A percentile compares a stretch with the other conserved stretches of the same genome.
These are phyloP conservation scores for Styela clava DNA, from an alignment of 23 tunicate species.

Conservation along the genomic window DNA sequence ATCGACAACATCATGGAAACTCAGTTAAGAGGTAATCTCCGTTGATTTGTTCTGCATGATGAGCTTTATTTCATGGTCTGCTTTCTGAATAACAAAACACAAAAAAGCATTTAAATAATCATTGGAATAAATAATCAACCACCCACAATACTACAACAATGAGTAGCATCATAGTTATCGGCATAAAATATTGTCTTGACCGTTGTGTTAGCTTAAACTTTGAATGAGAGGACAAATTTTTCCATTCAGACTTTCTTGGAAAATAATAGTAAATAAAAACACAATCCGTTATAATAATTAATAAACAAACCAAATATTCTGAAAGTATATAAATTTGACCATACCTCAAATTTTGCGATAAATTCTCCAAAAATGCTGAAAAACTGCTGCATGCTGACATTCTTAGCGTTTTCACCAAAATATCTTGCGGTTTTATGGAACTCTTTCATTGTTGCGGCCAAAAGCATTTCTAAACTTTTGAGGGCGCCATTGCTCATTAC, in stretches of 20 bases:
- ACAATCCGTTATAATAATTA: too few relatives aligned
- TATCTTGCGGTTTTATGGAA: slow-evolving; percentile 78
- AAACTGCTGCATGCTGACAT: slow-evolving; percentile 91
- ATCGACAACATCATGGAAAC: too few relatives aligned
- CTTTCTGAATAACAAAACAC: slow-evolving; percentile 11
- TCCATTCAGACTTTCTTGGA: too few relatives aligned
- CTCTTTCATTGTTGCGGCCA: slow-evolving; percentile 59
- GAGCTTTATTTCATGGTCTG: slow-evolving; percentile 13
- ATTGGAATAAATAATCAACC: background rate
- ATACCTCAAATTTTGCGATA: slow-evolving; percentile 77
- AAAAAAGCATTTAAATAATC: too few relatives aligned
- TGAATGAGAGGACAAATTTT: too few relatives aligned
- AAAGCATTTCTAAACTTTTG: slow-evolving; percentile 64
- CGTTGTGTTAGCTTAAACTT: too few relatives aligned
- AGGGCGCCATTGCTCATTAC: slow-evolving; percentile 69
- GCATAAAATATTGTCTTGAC: too few relatives aligned
- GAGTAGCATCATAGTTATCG: too few relatives aligned
- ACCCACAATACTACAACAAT: background rate
- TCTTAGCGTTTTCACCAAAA: slow-evolving; percentile 87
- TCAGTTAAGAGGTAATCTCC: too few relatives aligned
- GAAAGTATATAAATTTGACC: too few relatives aligned
- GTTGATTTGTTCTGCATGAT: slow-evolving; percentile 8
- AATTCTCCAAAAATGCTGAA: slow-evolving; percentile 84
- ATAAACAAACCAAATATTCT: too few relatives aligned
- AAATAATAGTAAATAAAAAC: too few relatives aligned